phyloP scores from a whole-genome alignment of 2,113 vertebrate genomes.

The Amazona guildingii region DNA sequence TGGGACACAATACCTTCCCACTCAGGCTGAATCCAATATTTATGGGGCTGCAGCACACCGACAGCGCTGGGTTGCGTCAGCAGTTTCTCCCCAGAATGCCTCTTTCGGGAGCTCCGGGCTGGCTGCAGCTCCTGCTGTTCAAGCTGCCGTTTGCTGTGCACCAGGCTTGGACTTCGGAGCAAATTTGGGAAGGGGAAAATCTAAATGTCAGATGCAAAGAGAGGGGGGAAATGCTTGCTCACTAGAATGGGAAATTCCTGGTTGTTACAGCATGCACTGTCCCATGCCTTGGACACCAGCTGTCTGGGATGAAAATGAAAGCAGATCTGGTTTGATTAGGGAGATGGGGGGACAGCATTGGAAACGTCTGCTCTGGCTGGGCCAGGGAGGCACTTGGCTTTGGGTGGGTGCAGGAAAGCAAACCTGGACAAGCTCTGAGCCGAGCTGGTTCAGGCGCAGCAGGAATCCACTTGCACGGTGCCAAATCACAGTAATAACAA shows the following conservation, averaged over 20 bases:
- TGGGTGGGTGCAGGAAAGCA: not conserved
- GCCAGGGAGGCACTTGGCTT: not conserved
- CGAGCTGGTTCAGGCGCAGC: not conserved
- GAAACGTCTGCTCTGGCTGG: not conserved
- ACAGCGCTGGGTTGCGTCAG: not conserved
- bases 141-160: not conserved
- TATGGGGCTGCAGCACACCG: not conserved
- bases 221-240: not conserved
- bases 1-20: not conserved
- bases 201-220: not conserved
- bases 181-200: not conserved
- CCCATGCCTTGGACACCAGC: not conserved
- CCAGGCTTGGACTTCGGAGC: not conserved
- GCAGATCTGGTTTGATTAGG: not conserved
- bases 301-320: not conserved
- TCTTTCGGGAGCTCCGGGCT: not conserved
- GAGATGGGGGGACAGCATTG: fast-evolving
- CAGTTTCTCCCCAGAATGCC: not conserved
- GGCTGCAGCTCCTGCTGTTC: not conserved
- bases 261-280: not conserved
- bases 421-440: not conserved
- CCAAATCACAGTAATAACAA: not conserved
- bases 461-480: not conserved
- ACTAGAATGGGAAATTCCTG: not conserved
- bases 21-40: constrained; percentile 22